phyloP scores from a whole-genome alignment of 2,113 vertebrate genomes.

The Chaetura pelagica region DNA sequence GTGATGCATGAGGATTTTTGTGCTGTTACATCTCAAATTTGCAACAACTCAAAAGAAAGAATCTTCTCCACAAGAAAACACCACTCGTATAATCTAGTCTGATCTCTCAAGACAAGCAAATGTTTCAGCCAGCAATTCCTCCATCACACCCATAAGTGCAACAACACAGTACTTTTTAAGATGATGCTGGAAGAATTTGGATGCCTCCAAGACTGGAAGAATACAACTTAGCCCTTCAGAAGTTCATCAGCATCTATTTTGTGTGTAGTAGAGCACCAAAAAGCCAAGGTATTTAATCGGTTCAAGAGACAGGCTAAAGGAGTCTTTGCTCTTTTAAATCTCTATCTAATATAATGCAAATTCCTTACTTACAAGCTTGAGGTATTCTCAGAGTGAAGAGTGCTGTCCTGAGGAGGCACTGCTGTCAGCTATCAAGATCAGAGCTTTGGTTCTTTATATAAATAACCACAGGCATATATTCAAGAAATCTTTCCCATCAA shows the following conservation, averaged over 20 bases:
- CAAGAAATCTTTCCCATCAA: background rate
- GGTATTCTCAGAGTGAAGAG: background rate
- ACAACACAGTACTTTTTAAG: background rate
- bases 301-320: background rate
- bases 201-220: background rate
- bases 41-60: background rate
- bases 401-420: background rate
- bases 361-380: background rate
- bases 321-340: background rate
- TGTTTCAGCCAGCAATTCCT: background rate
- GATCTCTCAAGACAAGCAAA: background rate
- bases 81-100: background rate
- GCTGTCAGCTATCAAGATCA: background rate
- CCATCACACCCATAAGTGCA: background rate
- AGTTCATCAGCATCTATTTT: background rate
- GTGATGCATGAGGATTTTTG: background rate
- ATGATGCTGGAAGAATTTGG: background rate
- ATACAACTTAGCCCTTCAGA: background rate
- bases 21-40: background rate
- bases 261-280: background rate
- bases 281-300: background rate
- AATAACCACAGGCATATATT: background rate
- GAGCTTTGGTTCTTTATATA: background rate
- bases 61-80: background rate
- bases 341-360: background rate